Conservation (phyloP, 2,113 vertebrate genomes). For the Podiceps cristatus region DNA sequence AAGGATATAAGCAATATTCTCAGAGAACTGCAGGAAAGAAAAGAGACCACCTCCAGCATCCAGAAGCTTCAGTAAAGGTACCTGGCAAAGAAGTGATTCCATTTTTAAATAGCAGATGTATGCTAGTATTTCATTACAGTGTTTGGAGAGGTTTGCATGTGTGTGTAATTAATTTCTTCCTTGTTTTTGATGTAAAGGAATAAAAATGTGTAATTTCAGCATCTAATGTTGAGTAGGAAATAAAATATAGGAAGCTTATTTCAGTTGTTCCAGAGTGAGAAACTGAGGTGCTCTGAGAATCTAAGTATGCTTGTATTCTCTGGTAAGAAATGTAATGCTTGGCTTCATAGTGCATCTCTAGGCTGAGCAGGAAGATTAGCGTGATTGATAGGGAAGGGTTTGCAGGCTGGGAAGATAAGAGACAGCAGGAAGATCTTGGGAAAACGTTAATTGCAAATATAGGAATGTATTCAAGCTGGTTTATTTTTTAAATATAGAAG, state of each 20-base stretch:
- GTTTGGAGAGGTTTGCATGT: neutral
- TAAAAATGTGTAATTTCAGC: neutral
- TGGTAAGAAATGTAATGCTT: neutral
- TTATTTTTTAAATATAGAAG: neutral
- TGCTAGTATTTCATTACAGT: neutral
- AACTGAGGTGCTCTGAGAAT: neutral
- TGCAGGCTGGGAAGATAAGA: neutral
- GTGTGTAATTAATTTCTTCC: neutral
- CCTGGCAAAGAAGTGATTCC: slow-evolving; percentile 13
- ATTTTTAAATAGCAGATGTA: neutral
- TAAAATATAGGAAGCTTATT: neutral
- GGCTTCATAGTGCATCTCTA: neutral
- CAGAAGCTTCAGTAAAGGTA: slow-evolving; percentile 6
- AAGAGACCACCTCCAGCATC: neutral
- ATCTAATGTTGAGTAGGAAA: neutral
- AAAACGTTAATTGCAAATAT: neutral
- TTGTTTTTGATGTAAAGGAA: neutral
- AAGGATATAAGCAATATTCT: slow-evolving; percentile 59
- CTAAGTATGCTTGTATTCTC: neutral
- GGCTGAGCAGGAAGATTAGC: neutral
- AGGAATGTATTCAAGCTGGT: neutral
- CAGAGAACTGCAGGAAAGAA: slow-evolving; percentile 48
- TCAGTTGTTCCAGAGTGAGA: neutral
- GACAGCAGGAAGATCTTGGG: neutral
- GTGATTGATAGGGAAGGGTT: neutral